A percentile compares a stretch with the other conserved stretches of the same genome.
These are phyloP conservation scores for Pseudoips prasinana DNA, from an alignment of 2,888 invertebrate species.

Conservation along the genomic window DNA sequence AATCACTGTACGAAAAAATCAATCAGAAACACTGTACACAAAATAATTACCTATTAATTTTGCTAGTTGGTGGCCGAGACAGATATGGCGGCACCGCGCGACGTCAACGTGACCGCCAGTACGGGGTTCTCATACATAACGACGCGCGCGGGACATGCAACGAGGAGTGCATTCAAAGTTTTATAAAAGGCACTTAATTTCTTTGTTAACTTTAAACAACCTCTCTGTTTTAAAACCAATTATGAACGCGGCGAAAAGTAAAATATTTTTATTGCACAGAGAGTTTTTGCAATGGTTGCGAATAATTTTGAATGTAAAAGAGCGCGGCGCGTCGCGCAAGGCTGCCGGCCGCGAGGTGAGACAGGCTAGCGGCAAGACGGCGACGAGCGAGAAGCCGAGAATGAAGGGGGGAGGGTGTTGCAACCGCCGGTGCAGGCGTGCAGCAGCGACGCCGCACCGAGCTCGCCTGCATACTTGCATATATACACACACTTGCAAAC, in stretches of 20 bases:
- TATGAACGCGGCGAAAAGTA: constrained; percentile 64
- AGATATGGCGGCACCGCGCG: constrained; percentile 86
- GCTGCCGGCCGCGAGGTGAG: constrained; percentile 82
- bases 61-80: constrained; percentile 83
- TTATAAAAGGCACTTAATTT: constrained; percentile 70
- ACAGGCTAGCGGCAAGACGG: constrained; percentile 81
- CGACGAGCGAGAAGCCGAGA: constrained; percentile 79
- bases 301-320: constrained; percentile 82
- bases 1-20: constrained; percentile 60
- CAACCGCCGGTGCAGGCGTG: constrained; percentile 81
- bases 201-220: constrained; percentile 55
- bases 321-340: constrained; percentile 82
- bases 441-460: constrained; percentile 80
- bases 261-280: constrained; percentile 78
- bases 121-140: constrained; percentile 87
- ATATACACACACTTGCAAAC: constrained; percentile 74
- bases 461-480: constrained; percentile 82
- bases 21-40: constrained; percentile 70
- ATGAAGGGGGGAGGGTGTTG: constrained; percentile 81
- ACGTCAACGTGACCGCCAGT: constrained; percentile 86
- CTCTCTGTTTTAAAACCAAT: constrained; percentile 68
- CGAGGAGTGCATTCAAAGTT: constrained; percentile 83
- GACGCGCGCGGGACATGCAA: constrained; percentile 89
- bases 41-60: constrained; percentile 83
- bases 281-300: constrained; percentile 81